Evolutionary conservation across 2,888 invertebrate genomes (phyloP).

Genomic region (Idaea straminata): DNA sequence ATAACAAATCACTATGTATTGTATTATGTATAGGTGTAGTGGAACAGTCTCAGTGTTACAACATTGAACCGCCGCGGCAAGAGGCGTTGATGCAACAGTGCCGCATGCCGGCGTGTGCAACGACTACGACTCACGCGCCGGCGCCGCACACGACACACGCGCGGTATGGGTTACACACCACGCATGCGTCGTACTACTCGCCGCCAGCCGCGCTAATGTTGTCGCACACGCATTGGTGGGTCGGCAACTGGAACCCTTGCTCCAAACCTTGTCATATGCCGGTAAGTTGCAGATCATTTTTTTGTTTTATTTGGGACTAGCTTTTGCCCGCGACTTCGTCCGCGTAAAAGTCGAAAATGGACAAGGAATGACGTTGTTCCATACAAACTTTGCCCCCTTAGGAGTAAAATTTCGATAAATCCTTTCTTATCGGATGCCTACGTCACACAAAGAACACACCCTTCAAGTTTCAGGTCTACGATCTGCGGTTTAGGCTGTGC

Average conservation of each 20-base stretch:
- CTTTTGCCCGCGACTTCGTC: too few relatives aligned
- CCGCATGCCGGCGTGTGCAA: constrained; percentile 34
- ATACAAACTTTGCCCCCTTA: too few relatives aligned
- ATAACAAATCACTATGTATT: background rate
- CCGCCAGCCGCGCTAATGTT: constrained; percentile 44
- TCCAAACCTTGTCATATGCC: constrained; percentile 63
- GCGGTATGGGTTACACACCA: constrained; percentile 49
- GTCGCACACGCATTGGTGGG: constrained; percentile 88
- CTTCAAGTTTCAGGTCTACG: too few relatives aligned
- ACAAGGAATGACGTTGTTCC: too few relatives aligned
- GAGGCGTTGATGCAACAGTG: constrained; percentile 83
- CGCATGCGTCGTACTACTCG: constrained; percentile 55
- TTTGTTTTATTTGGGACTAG: background rate
- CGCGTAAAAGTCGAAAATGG: too few relatives aligned
- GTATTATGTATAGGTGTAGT: constrained; percentile 71
- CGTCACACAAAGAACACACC: too few relatives aligned
- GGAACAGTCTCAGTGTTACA: constrained; percentile 81
- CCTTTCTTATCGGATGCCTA: too few relatives aligned
- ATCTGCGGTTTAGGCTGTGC: too few relatives aligned
- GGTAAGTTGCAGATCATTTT: constrained; percentile 36
- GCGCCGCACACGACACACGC: constrained; percentile 79
- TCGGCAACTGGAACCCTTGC: constrained; percentile 92
- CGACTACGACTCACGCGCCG: constrained; percentile 47
- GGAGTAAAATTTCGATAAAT: too few relatives aligned
- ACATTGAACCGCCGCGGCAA: constrained; percentile 77